A percentile compares a stretch with the other conserved stretches of the same genome.
These are phyloP conservation scores for Bibio marci DNA, from an alignment of 2,888 invertebrate genomes.

Conservation along the genomic window DNA sequence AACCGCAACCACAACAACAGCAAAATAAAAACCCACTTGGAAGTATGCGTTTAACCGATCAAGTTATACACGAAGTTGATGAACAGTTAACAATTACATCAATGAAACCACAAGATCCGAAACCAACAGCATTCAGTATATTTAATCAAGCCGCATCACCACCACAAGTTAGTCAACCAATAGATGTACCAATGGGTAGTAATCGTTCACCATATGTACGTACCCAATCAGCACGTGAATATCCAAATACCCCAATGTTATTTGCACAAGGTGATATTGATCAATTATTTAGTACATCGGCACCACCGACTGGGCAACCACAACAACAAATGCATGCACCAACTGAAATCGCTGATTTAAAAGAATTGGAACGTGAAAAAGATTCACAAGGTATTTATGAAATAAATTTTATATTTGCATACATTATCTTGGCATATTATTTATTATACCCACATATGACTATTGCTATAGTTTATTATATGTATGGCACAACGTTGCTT, in stretches of 20 bases:
- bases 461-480: too few species aligned
- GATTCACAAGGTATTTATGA: too few species aligned
- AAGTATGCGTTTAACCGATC: conserved; percentile 49
- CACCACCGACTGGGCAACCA: conserved; percentile 13
- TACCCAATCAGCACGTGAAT: conserved; percentile 20
- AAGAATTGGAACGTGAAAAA: too few species aligned
- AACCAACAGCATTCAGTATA: conserved; percentile 45
- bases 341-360: too few species aligned
- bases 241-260: conserved; percentile 13
- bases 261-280: conserved; percentile 27
- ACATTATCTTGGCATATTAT: too few species aligned
- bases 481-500: too few species aligned
- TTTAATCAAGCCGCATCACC: conserved; percentile 38
- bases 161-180: conserved; percentile 40
- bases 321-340: too few species aligned
- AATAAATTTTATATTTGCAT: too few species aligned
- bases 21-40: conserved; percentile 20
- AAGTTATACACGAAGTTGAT: conserved; percentile 60
- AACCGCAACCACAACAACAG: conserved; percentile 4
- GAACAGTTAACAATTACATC: conserved; percentile 71
- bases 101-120: conserved; percentile 37
- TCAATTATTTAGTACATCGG: conserved; percentile 22
- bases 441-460: too few species aligned
- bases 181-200: conserved; percentile 37
- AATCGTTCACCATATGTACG: conserved; percentile 19